These are phyloP conservation scores for Limnephilus auricula DNA, from an alignment of 2,888 invertebrate genomes.

Conservation along the genomic window DNA sequence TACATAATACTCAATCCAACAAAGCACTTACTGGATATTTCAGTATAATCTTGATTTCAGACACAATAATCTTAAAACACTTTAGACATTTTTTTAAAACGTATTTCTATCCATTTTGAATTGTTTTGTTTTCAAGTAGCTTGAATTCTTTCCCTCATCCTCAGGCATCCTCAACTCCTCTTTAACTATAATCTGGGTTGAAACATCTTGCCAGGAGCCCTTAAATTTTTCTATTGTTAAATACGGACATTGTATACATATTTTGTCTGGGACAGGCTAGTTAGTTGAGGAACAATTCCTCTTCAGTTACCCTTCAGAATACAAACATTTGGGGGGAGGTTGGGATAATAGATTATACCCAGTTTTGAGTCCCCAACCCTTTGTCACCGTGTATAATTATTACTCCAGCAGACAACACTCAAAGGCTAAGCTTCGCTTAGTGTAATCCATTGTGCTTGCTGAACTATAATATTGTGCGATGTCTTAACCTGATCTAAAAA, in stretches of 20 bases:
- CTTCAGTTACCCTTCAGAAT: background rate
- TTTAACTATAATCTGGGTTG: background rate
- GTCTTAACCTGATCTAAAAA: background rate
- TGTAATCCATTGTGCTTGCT: background rate
- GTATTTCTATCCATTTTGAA: background rate
- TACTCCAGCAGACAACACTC: background rate
- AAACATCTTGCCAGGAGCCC: background rate
- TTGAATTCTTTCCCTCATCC: background rate
- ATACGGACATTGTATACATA: background rate
- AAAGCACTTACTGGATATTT: background rate
- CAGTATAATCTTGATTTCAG: background rate
- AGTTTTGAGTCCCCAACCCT: background rate
- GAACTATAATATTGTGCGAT: background rate
- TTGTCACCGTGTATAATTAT: constrained; percentile 25
- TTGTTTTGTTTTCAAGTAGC: background rate
- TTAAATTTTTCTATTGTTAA: background rate
- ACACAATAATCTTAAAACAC: background rate
- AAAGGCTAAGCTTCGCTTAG: background rate
- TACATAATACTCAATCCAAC: too few species aligned
- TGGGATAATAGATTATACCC: background rate
- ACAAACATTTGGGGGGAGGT: background rate
- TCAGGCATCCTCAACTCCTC: background rate
- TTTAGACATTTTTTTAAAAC: too few species aligned
- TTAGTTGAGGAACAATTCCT: background rate
- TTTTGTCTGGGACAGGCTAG: background rate